Percentiles rank a stretch among this genome's conserved stretches.
These are phyloP conservation scores for Unio delphinus DNA, from an alignment of 2,888 invertebrate species.

Conservation along the genomic window DNA sequence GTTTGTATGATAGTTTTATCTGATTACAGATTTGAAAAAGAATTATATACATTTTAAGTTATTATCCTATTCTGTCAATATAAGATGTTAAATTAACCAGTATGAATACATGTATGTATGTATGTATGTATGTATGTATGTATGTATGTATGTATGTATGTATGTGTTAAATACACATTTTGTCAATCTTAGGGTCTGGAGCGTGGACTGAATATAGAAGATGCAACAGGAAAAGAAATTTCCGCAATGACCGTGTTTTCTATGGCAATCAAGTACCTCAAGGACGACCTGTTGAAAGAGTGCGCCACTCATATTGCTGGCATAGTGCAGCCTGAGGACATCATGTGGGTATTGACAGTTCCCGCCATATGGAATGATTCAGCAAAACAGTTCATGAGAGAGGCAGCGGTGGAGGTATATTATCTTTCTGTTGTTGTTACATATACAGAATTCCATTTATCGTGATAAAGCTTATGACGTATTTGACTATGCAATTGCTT, in stretches of 20 bases:
- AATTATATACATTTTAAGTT: too few species aligned
- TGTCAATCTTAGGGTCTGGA: neutral
- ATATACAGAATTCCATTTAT: too few species aligned
- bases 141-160: too few species aligned
- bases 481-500: too few species aligned
- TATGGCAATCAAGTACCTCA: slow-evolving; percentile 11
- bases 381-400: slow-evolving; percentile 25
- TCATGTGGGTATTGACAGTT: slow-evolving; percentile 15
- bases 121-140: too few species aligned
- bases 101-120: too few species aligned
- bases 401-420: slow-evolving; percentile 14
- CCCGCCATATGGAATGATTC: slow-evolving; percentile 25
- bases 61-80: too few species aligned
- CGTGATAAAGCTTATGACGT: too few species aligned
- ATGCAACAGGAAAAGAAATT: slow-evolving; percentile 6
- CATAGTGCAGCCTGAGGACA: slow-evolving; percentile 3
- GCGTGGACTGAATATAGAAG: slow-evolving; percentile 9
- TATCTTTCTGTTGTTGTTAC: neutral
- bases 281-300: slow-evolving; percentile 9
- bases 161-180: too few species aligned
- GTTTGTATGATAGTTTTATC: too few species aligned
- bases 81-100: too few species aligned
- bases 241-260: slow-evolving; percentile 13
- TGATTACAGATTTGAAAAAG: too few species aligned
- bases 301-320: neutral